Percentiles rank a stretch among this genome's conserved stretches.
These are phyloP conservation scores for Drosophila basisetae DNA, from an alignment of 2,888 invertebrate species.

Conservation along the genomic window DNA sequence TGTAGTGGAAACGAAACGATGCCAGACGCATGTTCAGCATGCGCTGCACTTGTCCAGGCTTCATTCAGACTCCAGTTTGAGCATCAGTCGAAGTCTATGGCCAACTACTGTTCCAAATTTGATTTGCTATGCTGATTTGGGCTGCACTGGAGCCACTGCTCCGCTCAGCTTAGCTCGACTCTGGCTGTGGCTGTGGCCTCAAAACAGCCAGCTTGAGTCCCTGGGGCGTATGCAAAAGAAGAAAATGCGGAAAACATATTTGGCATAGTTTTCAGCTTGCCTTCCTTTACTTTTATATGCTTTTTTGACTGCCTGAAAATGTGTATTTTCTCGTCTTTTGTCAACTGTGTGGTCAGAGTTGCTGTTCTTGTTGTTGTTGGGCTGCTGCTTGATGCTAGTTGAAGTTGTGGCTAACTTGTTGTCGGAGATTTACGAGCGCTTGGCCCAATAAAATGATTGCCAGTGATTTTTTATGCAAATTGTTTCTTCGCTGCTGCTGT, in stretches of 20 bases:
- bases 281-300: slow-evolving; percentile 7
- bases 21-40: slow-evolving; percentile 80
- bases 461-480: slow-evolving; percentile 85
- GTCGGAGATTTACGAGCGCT: slow-evolving; percentile 83
- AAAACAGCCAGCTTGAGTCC: slow-evolving; percentile 33
- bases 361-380: slow-evolving; percentile 22
- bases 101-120: slow-evolving; percentile 80
- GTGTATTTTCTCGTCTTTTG: slow-evolving; percentile 40
- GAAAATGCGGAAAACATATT: slow-evolving; percentile 80
- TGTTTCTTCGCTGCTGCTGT: slow-evolving; percentile 74
- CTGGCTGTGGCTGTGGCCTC: slow-evolving; percentile 3
- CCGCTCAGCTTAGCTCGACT: background rate
- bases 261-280: slow-evolving; percentile 70
- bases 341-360: slow-evolving; percentile 51
- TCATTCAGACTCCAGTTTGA: slow-evolving; percentile 3
- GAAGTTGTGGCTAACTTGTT: slow-evolving; percentile 54
- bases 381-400: slow-evolving; percentile 31
- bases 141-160: slow-evolving; percentile 11
- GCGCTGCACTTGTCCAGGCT: slow-evolving; percentile 72
- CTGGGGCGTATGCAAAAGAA: slow-evolving; percentile 65
- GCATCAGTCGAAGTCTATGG: slow-evolving; percentile 11
- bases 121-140: slow-evolving; percentile 77
- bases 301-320: slow-evolving; percentile 3
- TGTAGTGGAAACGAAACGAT: slow-evolving; percentile 70
- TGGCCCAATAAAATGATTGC: slow-evolving; percentile 85